Conservation (phyloP, 2,113 vertebrate genomes). For the Felis chaus region DNA sequence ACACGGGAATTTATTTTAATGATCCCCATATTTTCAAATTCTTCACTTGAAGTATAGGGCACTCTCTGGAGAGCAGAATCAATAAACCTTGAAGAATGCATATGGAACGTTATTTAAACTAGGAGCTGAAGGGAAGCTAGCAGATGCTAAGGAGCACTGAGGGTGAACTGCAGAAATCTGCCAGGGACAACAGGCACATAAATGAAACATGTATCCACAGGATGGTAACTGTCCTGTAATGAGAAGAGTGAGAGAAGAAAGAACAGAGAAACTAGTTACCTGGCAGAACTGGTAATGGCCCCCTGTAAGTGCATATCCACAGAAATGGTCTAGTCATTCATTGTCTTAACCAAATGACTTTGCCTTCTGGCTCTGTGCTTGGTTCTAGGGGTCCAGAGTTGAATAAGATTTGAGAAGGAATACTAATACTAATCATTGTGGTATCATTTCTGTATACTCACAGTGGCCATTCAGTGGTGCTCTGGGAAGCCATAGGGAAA, state of each 20-base stretch:
- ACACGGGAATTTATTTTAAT: conserved; percentile 62
- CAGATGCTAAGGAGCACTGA: conserved; percentile 62
- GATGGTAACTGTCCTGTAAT: neutral
- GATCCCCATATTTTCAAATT: conserved; percentile 63
- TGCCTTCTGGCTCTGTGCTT: neutral
- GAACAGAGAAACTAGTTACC: neutral
- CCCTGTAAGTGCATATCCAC: neutral
- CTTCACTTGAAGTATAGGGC: conserved; percentile 58
- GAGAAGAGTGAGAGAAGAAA: neutral
- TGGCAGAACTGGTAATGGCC: neutral
- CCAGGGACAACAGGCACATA: conserved; percentile 22
- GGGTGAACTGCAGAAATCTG: conserved; percentile 40
- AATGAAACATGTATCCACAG: conserved; percentile 53
- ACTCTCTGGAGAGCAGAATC: conserved; percentile 65
- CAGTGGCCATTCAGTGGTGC: neutral
- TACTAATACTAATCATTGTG: neutral
- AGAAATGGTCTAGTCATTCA: neutral
- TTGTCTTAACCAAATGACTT: neutral
- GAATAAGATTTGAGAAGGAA: neutral
- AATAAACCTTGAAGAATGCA: conserved; percentile 74
- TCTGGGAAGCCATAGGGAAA: neutral
- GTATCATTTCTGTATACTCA: neutral
- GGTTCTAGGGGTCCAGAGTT: neutral
- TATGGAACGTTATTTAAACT: conserved; percentile 73
- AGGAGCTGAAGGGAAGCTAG: conserved; percentile 46